Base-by-base conservation (phyloP, 2,113 vertebrate species). In the Ceyx melanurus region DNA sequence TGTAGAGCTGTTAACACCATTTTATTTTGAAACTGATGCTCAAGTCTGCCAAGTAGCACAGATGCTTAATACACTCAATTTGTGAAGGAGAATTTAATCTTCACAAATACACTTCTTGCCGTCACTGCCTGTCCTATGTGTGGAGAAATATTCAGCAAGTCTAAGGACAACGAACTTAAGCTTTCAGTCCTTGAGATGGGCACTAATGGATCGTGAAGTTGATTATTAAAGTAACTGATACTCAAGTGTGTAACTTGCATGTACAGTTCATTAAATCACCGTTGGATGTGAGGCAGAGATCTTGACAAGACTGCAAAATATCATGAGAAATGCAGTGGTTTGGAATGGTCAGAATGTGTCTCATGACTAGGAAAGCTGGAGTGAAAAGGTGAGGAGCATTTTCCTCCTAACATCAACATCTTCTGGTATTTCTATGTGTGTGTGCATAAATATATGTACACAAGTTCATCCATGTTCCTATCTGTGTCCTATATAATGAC, bases 71-170 rank as follows among this genome's bases (percentile, higher is more conserved):
- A 82, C 70, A 72, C 61, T 93, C 86, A 45, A 61, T 92, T 90
- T 88, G 77, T 61, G 80, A 89, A 66, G 58, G 76, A 88, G 92
- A 76, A 94, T 92, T 96, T 90, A 89, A 92, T 95, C 92, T 95
- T 79, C 83, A 66, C 61, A 17, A 89, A 66, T 46, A 26, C 50
- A 40, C 42, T 76, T 68, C 83, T 84, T 78, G 20, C 70, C 21
- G 35, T 62, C 37, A 15, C 31, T 2, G 5, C 15, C 50, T 82
- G 16, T 80, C 11, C 42, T 79, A 2, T 4, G 23, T 11, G 35
- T 71, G 21, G 11, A 78, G 66, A 65, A 90, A 78, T 60, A 28
- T 15, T 67, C 86, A 72, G 16, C 73, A 45, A 75, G 20, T 12
- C 65, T 87, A 48, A 72, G 76, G 71, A 25, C 35, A 85, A 71